Evolutionary conservation across 2,797 vertebrate species (phyloP).

Genomic region (Trachops cirrhosus): DNA sequence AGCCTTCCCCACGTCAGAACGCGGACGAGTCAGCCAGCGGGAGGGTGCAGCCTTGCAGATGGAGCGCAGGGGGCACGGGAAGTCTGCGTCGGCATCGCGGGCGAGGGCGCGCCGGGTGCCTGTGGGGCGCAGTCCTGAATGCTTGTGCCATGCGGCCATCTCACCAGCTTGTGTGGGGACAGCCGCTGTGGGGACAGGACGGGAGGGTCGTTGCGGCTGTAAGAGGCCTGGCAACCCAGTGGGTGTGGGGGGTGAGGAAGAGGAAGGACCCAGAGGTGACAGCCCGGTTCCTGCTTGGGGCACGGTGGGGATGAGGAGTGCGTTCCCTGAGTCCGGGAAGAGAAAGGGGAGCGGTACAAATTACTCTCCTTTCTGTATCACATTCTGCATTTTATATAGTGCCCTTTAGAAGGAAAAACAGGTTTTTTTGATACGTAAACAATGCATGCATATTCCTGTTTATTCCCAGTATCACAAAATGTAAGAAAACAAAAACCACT

Average conservation of each 20-base stretch:
- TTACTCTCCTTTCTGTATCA: neutral
- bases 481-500: neutral
- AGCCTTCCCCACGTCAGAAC: neutral
- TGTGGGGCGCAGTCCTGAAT: neutral
- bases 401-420: neutral
- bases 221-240: neutral
- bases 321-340: neutral
- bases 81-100: no score
- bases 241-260: neutral
- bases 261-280: neutral
- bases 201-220: neutral
- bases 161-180: rapidly evolving
- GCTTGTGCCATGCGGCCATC: neutral
- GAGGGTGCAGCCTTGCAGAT: neutral
- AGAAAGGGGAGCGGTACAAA: neutral
- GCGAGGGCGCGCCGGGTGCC: rapidly evolving
- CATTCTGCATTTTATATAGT: neutral
- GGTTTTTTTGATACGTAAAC: neutral
- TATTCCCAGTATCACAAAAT: neutral
- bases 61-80: rapidly evolving
- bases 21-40: neutral
- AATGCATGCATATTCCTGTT: neutral
- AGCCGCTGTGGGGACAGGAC: neutral
- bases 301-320: rapidly evolving
- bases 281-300: neutral